A percentile compares a stretch with the other conserved stretches of the same genome.
phyloP scores from a whole-genome alignment of 2,113 vertebrate species.

The Microtus richardsoni region DNA sequence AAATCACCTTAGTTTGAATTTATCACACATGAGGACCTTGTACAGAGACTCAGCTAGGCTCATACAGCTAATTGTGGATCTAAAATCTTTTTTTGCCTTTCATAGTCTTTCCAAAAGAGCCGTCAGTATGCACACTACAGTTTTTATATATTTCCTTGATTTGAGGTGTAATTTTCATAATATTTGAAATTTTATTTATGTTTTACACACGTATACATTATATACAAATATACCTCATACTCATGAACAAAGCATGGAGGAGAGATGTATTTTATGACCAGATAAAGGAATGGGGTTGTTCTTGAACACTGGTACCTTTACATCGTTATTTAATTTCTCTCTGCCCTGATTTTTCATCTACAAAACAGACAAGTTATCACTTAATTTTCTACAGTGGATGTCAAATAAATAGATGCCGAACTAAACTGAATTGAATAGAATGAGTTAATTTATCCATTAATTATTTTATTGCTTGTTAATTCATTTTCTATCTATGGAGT shows the following conservation, averaged over 20 bases:
- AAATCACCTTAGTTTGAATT: background rate
- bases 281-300: background rate
- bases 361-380: background rate
- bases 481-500: background rate
- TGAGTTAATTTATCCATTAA: background rate
- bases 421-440: background rate
- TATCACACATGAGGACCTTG: background rate
- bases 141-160: background rate
- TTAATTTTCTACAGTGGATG: background rate
- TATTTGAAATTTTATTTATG: background rate
- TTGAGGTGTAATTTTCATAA: conserved; percentile 30
- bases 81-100: background rate
- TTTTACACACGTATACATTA: background rate
- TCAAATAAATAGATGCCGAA: conserved; percentile 3
- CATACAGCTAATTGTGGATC: background rate
- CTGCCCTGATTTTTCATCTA: conserved; percentile 1
- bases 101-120: background rate
- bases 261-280: background rate
- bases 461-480: background rate
- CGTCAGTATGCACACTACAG: background rate
- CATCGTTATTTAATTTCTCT: background rate
- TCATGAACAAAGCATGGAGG: background rate
- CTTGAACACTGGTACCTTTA: background rate
- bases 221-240: background rate
- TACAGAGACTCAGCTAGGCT: background rate